These are phyloP conservation scores for Loriculus beryllinus DNA, from an alignment of 2,797 vertebrate genomes.

Conservation along the genomic window DNA sequence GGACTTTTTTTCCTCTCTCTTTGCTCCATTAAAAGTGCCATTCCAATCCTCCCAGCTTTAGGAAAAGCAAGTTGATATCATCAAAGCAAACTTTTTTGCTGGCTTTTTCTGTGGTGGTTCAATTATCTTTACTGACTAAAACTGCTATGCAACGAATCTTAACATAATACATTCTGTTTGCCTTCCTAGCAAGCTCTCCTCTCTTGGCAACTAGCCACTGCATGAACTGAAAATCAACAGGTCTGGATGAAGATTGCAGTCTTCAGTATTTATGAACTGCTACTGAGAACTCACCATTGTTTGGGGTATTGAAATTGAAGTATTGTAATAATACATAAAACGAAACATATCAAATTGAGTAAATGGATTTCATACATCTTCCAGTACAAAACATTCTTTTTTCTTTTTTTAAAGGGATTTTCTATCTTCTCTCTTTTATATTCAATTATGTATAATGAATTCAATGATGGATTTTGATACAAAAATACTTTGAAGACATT, in stretches of 20 bases:
- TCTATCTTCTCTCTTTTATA: not conserved
- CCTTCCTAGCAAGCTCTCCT: not conserved
- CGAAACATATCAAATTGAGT: not conserved
- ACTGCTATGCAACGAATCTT: not conserved
- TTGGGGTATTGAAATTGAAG: not conserved
- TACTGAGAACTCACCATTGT: not conserved
- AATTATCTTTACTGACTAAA: not conserved
- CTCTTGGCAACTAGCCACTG: not conserved
- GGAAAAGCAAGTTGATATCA: not conserved
- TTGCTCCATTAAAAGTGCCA: not conserved
- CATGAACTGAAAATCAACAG: not conserved
- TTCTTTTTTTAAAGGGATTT: not conserved
- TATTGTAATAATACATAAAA: not conserved
- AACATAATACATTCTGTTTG: not conserved
- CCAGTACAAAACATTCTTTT: rapidly evolving
- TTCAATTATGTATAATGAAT: not conserved
- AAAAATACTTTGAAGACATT: not conserved
- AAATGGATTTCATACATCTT: not conserved
- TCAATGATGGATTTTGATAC: not conserved
- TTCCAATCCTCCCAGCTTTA: not conserved
- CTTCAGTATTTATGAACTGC: not conserved
- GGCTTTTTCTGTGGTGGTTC: not conserved
- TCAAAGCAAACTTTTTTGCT: not conserved
- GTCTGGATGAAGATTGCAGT: not conserved
- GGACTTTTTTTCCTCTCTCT: not conserved